Evolutionary conservation across 2,113 vertebrate species (phyloP).

Genomic region (Eulemur rufifrons): DNA sequence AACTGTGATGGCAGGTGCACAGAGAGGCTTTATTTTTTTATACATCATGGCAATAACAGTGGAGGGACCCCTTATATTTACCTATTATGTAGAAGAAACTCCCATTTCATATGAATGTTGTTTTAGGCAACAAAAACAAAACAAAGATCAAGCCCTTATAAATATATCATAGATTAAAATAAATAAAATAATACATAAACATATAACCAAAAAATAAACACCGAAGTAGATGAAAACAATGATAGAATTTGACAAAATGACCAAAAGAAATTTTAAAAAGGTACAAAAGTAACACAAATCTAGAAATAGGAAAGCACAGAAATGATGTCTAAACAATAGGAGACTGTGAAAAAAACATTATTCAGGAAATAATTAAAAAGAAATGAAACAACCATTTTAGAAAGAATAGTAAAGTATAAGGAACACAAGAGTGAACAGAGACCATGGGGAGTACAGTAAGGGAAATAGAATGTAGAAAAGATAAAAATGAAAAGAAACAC

Average conservation of each 20-base stretch:
- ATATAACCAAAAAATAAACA: neutral
- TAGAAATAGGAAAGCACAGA: neutral
- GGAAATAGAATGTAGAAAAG: neutral
- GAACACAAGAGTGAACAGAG: neutral
- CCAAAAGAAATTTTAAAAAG: neutral
- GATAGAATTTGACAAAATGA: neutral
- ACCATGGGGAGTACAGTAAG: neutral
- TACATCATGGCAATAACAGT: neutral
- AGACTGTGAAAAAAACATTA: neutral
- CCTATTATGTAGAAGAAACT: neutral
- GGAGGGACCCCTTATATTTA: neutral
- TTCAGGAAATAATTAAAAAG: neutral
- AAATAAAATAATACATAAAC: neutral
- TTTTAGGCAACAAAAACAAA: neutral
- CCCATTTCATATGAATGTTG: neutral
- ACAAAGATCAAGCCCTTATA: neutral
- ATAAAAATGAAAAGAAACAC: neutral
- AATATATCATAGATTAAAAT: neutral
- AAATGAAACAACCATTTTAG: neutral
- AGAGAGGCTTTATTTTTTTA: neutral
- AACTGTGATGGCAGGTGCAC: neutral
- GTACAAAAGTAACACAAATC: neutral
- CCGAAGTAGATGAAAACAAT: neutral
- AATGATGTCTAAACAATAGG: neutral
- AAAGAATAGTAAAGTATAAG: neutral